Conservation (phyloP, 2,113 vertebrate genomes). For the Ameiurus melas region DNA sequence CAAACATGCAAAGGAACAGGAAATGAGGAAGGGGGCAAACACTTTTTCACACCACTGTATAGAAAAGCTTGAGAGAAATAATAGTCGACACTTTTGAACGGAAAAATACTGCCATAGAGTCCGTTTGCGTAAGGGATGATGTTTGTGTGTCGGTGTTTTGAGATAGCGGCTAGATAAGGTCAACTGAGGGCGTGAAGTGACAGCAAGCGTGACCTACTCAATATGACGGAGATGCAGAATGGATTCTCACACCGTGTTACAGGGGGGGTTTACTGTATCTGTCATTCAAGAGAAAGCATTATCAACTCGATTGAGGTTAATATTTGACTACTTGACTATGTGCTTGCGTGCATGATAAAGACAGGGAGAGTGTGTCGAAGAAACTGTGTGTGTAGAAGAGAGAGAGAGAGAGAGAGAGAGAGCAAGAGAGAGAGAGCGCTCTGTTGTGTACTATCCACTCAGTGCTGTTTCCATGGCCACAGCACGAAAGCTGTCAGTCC, state of each 20-base stretch:
- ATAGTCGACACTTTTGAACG: not conserved
- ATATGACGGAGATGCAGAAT: not conserved
- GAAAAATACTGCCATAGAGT: not conserved
- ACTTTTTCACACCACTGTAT: no score
- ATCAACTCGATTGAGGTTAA: not conserved
- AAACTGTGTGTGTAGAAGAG: not conserved
- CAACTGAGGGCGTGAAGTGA: constrained; percentile 53
- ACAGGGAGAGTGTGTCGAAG: not conserved
- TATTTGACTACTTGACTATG: constrained; percentile 1
- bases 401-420: not conserved
- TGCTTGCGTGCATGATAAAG: constrained; percentile 11
- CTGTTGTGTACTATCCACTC: constrained; percentile 37
- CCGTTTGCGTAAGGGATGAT: not conserved
- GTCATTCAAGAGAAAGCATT: constrained; percentile 12
- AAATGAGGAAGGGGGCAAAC: no score
- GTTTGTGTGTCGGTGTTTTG: not conserved
- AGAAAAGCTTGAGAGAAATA: not conserved
- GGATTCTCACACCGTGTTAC: not conserved
- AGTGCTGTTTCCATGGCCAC: constrained; percentile 47
- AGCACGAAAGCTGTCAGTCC: constrained; percentile 25
- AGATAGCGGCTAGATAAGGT: constrained; percentile 23
- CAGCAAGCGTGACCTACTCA: constrained; percentile 36
- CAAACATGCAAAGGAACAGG: no score
- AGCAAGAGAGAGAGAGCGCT: constrained; percentile 1
- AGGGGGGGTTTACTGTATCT: constrained; percentile 3